Evolutionary conservation across 2,797 vertebrate genomes (phyloP).

Genomic region (Hemitrygon akajei): DNA sequence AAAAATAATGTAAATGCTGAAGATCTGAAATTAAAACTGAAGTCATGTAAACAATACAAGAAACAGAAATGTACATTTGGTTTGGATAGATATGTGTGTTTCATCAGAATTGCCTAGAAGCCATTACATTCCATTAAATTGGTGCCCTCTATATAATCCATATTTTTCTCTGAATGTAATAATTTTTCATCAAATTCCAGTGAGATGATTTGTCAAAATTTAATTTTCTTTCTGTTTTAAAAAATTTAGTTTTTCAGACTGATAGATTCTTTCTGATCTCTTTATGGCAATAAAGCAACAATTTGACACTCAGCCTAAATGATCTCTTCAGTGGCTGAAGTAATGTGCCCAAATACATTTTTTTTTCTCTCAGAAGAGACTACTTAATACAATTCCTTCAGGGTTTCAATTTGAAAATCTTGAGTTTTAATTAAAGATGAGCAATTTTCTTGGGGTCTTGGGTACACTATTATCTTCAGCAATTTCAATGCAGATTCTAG

Average conservation of each 20-base stretch:
- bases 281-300: not conserved
- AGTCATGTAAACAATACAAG: not conserved
- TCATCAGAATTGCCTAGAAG: not conserved
- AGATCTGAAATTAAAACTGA: not conserved
- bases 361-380: not conserved
- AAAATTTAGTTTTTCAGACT: not conserved
- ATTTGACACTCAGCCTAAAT: not conserved
- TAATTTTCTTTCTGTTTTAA: not conserved
- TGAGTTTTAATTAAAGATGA: not conserved
- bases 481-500: not conserved
- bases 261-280: not conserved
- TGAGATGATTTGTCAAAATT: not conserved
- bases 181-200: not conserved
- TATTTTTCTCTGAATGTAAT: not conserved
- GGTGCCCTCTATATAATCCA: not conserved
- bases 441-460: not conserved
- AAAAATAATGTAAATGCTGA: not conserved
- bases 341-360: not conserved
- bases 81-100: not conserved
- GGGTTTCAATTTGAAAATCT: not conserved
- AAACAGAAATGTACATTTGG: not conserved
- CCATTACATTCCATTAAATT: not conserved
- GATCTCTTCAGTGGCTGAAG: not conserved
- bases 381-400: not conserved
- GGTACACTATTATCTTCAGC: not conserved